These are phyloP conservation scores for Cyclina sinensis DNA, from an alignment of 1,140 invertebrate genomes.

Conservation along the genomic window DNA sequence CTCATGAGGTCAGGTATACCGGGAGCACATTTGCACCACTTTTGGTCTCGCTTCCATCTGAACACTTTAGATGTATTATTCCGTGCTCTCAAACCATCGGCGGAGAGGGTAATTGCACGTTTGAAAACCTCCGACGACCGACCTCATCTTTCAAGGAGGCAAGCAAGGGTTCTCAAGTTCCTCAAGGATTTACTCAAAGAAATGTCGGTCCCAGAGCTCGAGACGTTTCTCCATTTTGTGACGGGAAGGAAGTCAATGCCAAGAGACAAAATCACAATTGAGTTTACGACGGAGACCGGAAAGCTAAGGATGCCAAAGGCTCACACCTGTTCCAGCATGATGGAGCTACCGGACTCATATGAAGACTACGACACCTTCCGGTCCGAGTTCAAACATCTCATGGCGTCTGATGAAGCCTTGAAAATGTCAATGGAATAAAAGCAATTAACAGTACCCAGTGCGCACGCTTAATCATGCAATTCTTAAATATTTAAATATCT, in stretches of 20 bases:
- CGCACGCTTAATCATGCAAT: too few species aligned
- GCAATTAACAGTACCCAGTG: too few species aligned
- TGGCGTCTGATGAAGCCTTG: constrained; percentile 39
- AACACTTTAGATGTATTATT: constrained; percentile 1
- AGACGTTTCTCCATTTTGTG: constrained; percentile 46
- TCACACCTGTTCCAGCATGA: constrained; percentile 49
- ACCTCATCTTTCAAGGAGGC: not conserved
- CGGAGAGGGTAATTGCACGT: constrained; percentile 28
- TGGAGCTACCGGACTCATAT: constrained; percentile 45
- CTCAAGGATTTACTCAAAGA: constrained; percentile 29
- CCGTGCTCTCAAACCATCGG: constrained; percentile 39
- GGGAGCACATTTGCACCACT: not conserved
- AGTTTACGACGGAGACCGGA: constrained; percentile 13
- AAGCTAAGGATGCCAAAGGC: constrained; percentile 10
- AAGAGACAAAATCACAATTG: constrained; percentile 7
- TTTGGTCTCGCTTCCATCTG: constrained; percentile 23
- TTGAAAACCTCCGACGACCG: not conserved
- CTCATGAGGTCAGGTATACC: constrained; percentile 47
- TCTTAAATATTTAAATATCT: too few species aligned
- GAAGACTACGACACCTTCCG: constrained; percentile 41
- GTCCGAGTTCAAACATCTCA: constrained; percentile 37
- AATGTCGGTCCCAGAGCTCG: not conserved
- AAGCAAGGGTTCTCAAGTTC: constrained; percentile 8
- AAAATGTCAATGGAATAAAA: constrained; percentile 7
- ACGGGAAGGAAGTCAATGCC: constrained; percentile 33